phyloP scores from a whole-genome alignment of 2,888 invertebrate genomes.

The Arrhopalites spinosus region DNA sequence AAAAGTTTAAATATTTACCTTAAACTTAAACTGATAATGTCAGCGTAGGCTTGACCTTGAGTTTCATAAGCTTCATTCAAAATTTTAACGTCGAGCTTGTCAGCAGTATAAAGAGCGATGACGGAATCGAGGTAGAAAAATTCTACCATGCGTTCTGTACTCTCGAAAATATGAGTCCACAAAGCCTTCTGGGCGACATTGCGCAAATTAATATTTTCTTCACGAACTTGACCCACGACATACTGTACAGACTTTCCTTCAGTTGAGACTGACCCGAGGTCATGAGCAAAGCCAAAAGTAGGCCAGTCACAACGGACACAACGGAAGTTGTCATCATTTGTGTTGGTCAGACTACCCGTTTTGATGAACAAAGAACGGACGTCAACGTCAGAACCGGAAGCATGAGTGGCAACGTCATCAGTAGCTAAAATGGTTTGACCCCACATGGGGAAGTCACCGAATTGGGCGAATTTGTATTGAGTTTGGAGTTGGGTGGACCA shows the following conservation, averaged over 20 bases:
- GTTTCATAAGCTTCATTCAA: constrained; percentile 41
- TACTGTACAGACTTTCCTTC: constrained; percentile 38
- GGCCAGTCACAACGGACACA: constrained; percentile 47
- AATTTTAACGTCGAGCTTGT: constrained; percentile 43
- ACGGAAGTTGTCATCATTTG: constrained; percentile 45
- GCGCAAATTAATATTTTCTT: constrained; percentile 44
- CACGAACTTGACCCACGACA: constrained; percentile 47
- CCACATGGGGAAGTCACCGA: constrained; percentile 45
- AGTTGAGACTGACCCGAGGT: constrained; percentile 39
- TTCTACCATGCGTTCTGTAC: constrained; percentile 36
- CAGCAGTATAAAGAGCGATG: constrained; percentile 15
- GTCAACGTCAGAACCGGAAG: constrained; percentile 33
- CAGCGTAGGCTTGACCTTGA: constrained; percentile 48
- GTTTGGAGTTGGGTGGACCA: constrained; percentile 41
- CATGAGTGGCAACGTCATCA: constrained; percentile 32
- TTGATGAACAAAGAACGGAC: constrained; percentile 39
- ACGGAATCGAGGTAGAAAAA: constrained; percentile 46
- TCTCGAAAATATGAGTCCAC: constrained; percentile 43
- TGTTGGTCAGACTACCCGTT: constrained; percentile 40
- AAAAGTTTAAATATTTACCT: too few species aligned
- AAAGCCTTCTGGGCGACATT: constrained; percentile 41
- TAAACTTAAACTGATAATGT: constrained; percentile 45
- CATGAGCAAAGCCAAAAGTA: constrained; percentile 44
- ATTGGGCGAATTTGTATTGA: constrained; percentile 38
- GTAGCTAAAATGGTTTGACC: constrained; percentile 46